Conservation (phyloP, 2,113 vertebrate genomes). For the Brachyhypopomus occidentalis region DNA sequence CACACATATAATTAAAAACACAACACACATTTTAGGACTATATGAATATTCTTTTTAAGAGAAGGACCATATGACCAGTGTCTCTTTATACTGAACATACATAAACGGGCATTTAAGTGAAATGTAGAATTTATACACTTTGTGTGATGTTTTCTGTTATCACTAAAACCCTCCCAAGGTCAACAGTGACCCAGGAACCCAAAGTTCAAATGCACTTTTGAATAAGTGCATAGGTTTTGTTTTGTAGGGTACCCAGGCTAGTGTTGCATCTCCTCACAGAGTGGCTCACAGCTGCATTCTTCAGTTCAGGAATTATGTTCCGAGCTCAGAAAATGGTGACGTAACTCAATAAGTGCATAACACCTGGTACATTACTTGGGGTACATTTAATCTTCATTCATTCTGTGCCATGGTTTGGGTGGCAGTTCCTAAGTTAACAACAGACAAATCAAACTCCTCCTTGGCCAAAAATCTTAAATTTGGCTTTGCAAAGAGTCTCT, state of each 20-base stretch:
- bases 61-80: no score
- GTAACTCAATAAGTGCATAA: constrained; percentile 15
- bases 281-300: constrained; percentile 17
- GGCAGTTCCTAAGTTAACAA: neutral
- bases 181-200: constrained; percentile 60
- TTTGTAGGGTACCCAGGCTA: neutral
- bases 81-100: neutral
- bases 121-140: constrained; percentile 50
- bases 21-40: neutral
- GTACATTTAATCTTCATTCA: neutral
- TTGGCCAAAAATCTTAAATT: neutral
- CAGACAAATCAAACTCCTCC: neutral
- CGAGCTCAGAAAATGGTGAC: constrained; percentile 28
- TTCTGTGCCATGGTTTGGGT: neutral
- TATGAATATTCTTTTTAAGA: no score
- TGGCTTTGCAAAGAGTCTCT: neutral
- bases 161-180: constrained; percentile 30
- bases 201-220: constrained; percentile 49
- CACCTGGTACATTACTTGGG: neutral
- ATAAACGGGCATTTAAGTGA: constrained; percentile 25
- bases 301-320: constrained; percentile 20
- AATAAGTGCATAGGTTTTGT: neutral
- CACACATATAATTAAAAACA: neutral
- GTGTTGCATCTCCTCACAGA: neutral
- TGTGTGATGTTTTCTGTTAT: constrained; percentile 24